These are phyloP conservation scores for Gallinago solitaria DNA, from an alignment of 2,797 vertebrate genomes.

Conservation along the genomic window DNA sequence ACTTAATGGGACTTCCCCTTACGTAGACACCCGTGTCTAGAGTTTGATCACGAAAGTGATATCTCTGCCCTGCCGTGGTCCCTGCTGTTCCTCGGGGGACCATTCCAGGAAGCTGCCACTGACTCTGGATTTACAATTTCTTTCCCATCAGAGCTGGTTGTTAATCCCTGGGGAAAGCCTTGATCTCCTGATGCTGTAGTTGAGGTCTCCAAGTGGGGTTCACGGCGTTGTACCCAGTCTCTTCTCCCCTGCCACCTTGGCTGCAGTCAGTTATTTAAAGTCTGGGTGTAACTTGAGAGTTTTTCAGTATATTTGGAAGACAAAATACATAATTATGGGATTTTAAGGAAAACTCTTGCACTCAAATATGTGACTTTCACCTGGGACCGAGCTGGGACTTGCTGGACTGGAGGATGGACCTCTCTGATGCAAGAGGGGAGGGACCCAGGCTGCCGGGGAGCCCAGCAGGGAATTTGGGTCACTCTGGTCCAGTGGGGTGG, in stretches of 20 bases:
- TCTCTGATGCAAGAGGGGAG: not conserved
- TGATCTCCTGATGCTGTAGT: not conserved
- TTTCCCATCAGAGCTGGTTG: not conserved
- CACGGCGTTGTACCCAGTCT: accelerated
- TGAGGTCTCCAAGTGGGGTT: not conserved
- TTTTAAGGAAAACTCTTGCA: not conserved
- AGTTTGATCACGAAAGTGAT: not conserved
- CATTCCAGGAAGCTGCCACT: not conserved
- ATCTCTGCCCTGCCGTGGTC: not conserved
- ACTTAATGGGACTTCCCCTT: not conserved
- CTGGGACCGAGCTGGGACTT: not conserved
- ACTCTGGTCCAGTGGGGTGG: too few relatives aligned
- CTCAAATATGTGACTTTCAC: not conserved
- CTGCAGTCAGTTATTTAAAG: not conserved
- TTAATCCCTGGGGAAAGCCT: not conserved
- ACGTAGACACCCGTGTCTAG: too few relatives aligned
- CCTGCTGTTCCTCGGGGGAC: too few relatives aligned
- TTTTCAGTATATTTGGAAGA: not conserved
- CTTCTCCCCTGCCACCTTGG: not conserved
- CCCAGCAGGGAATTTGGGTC: not conserved
- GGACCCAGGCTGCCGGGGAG: accelerated
- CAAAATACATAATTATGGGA: not conserved
- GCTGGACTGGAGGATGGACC: accelerated
- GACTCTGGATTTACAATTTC: not conserved
- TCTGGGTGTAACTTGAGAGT: not conserved